Base-by-base conservation (phyloP, 2,113 vertebrate genomes). In the Parus major region DNA sequence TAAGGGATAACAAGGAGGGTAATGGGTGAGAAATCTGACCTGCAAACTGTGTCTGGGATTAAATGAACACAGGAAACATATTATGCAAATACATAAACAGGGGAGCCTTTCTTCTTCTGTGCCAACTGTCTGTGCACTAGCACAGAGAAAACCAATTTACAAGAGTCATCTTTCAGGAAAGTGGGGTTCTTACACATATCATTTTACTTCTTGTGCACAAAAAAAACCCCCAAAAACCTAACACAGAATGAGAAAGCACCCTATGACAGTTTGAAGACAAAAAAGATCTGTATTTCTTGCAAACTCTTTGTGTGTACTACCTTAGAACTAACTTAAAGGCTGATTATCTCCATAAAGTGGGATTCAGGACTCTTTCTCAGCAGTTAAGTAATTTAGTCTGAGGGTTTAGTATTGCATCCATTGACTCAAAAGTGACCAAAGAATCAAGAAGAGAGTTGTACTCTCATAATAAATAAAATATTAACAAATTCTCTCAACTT, bases 1-100 rank as follows among this genome's bases (percentile, higher is more conserved):
- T 86, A 86, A 64, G 61, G 64, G 70, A 59, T 29, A 69, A 79
- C 29, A 85, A 92, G 42, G 25, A 35, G 29, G 49, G 20, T 55
- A 93, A 80, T 7, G n/a, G 72, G 36, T 71, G 49, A 82, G 64
- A 92, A 93, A 92, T 44, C 36, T 76, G 86, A 96, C 60, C 63
- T 66, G 64, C 42, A 65, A 72, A 2, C 64, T 88, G 19, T 19
- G 35, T 42, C 65, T 60, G 41, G 31, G 76, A 96, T 86, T 66
- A 90, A 80, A 92, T 29, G 25, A 93, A 71, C 69, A 78, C 1
- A 9, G 83, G 91, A 90, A 81, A 83, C 24, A 35, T 72, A 66
- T 28, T 90, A 77, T 66, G 50, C 77, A 91, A 93, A 85, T n/a
- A 60, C 13, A 71, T 49, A 25, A 79, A 85, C 81, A 95, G 46